These are phyloP conservation scores for Athalia circularis DNA, from an alignment of 2,888 invertebrate genomes.

Conservation along the genomic window DNA sequence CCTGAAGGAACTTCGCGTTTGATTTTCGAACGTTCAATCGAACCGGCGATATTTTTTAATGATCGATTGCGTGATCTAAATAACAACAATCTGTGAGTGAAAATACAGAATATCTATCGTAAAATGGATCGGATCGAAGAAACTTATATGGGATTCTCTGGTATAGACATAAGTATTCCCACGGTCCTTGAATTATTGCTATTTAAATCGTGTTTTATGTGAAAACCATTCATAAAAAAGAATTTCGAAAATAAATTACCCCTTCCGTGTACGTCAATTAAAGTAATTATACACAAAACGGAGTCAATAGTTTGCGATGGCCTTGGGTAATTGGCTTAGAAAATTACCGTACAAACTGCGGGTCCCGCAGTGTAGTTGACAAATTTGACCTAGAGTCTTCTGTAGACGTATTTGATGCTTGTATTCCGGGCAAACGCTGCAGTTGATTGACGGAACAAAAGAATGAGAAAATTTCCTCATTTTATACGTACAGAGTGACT, in stretches of 20 bases:
- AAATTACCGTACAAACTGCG: background rate
- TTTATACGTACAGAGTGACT: no score
- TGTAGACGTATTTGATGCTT: background rate
- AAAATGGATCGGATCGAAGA: no score
- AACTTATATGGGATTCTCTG: no score
- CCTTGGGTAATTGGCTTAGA: slow-evolving; percentile 6
- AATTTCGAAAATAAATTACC: no score
- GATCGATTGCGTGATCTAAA: background rate
- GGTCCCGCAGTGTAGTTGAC: slow-evolving; percentile 6
- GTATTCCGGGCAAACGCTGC: background rate
- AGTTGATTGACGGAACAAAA: slow-evolving; percentile 36
- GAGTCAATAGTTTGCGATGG: background rate
- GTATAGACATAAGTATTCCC: no score
- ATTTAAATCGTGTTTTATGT: no score
- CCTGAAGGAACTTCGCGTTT: slow-evolving; percentile 10
- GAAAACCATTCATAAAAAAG: no score
- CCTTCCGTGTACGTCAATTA: no score
- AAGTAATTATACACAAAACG: background rate
- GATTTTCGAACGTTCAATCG: slow-evolving; percentile 2
- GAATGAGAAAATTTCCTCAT: background rate
- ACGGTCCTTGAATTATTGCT: no score
- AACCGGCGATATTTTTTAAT: background rate
- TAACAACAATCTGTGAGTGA: background rate
- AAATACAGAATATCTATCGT: no score
- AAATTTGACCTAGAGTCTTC: slow-evolving; percentile 25